Percentiles rank a stretch among this genome's conserved stretches.
These are phyloP conservation scores for Alethe castanea DNA, from an alignment of 2,113 vertebrate species.

Conservation along the genomic window DNA sequence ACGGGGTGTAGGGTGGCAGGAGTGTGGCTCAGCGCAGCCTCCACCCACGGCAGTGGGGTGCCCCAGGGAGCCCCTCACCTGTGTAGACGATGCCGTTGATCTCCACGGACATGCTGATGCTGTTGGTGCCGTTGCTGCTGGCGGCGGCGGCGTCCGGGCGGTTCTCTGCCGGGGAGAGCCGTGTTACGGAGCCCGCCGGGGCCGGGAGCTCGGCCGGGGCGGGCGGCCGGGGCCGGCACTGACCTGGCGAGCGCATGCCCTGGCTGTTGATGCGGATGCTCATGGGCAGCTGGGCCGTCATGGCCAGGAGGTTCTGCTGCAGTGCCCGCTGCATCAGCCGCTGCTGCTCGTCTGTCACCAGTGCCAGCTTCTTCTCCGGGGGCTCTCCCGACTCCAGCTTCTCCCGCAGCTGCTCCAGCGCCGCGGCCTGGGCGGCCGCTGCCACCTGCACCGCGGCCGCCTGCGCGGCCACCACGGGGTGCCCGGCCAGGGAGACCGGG, in stretches of 20 bases:
- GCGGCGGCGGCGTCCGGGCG: slow-evolving; percentile 80
- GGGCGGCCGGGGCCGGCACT: neutral
- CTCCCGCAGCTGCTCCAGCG: slow-evolving; percentile 93
- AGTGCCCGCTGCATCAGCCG: slow-evolving; percentile 89
- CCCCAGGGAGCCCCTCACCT: slow-evolving; percentile 67
- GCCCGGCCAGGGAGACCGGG: slow-evolving; percentile 76
- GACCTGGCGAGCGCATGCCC: slow-evolving; percentile 74
- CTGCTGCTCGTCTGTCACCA: slow-evolving; percentile 89
- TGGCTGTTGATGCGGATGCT: slow-evolving; percentile 96
- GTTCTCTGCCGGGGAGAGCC: slow-evolving; percentile 68
- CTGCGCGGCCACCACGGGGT: slow-evolving; percentile 84
- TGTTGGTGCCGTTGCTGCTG: slow-evolving; percentile 82
- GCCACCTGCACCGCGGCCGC: slow-evolving; percentile 78
- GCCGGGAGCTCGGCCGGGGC: neutral
- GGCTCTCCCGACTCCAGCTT: slow-evolving; percentile 93
- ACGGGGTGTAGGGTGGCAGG: accelerated
- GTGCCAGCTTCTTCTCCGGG: slow-evolving; percentile 92
- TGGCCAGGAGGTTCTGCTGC: slow-evolving; percentile 95
- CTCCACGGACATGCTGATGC: slow-evolving; percentile 96
- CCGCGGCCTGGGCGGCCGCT: slow-evolving; percentile 83
- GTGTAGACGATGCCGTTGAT: slow-evolving; percentile 93
- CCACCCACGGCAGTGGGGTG: neutral
- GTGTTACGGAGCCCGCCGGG: neutral
- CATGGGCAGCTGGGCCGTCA: slow-evolving; percentile 95
- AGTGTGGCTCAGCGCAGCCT: neutral